These are phyloP conservation scores for Pheucticus melanocephalus DNA, from an alignment of 2,113 vertebrate genomes.

Conservation along the genomic window DNA sequence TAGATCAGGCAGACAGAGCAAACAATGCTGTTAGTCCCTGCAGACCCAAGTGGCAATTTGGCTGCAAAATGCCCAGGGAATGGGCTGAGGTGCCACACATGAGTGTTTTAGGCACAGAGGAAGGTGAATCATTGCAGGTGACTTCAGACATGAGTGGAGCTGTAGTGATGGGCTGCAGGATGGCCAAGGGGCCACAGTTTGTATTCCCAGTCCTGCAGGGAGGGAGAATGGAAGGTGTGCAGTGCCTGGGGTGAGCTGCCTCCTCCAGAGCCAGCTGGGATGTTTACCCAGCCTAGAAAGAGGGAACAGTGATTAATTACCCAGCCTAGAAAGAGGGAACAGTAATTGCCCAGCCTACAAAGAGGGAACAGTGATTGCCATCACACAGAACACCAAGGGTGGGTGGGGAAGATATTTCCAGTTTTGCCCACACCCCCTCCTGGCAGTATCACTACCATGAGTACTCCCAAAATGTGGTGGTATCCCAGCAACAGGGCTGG, in stretches of 20 bases:
- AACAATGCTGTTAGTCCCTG: not conserved
- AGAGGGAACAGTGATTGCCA: not conserved
- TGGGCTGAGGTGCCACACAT: not conserved
- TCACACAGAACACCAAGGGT: not conserved
- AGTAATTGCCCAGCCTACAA: not conserved
- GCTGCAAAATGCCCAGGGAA: not conserved
- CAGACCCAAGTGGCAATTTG: not conserved
- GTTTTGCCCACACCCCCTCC: not conserved
- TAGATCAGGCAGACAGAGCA: not conserved
- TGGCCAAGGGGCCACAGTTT: fast-evolving
- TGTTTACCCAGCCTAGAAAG: not conserved
- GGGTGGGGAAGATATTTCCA: not conserved
- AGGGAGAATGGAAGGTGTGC: not conserved
- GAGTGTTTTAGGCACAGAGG: not conserved
- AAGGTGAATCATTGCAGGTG: not conserved
- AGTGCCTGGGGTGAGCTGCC: not conserved
- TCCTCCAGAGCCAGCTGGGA: not conserved
- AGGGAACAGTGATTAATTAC: not conserved
- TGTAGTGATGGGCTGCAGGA: not conserved
- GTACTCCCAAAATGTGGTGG: not conserved
- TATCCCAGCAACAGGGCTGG: not conserved
- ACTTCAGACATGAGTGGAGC: not conserved
- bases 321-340: too few species aligned
- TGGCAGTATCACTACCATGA: not conserved
- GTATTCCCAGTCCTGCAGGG: not conserved